A percentile compares a stretch with the other conserved stretches of the same genome.
phyloP scores from a whole-genome alignment of 2,113 vertebrate species.

The Pedionomus torquatus region DNA sequence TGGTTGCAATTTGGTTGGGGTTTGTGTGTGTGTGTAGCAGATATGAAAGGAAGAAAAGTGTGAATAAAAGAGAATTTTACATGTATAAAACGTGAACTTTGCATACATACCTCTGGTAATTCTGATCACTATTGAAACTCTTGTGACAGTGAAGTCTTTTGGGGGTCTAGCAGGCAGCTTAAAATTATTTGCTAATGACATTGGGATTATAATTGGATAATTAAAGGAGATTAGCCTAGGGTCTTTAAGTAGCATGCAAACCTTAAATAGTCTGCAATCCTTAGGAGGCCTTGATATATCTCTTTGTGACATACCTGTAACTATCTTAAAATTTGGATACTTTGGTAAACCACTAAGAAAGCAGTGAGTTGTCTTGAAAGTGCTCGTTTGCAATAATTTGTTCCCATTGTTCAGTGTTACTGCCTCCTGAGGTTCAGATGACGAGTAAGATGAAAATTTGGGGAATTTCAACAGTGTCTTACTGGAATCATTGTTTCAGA shows the following conservation, averaged over 20 bases:
- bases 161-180: neutral
- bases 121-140: neutral
- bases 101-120: neutral
- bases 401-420: neutral
- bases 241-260: neutral
- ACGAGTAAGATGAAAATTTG: neutral
- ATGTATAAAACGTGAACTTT: neutral
- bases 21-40: neutral
- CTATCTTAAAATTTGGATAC: neutral
- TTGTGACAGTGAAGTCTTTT: neutral
- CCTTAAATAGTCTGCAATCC: neutral
- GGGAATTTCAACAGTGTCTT: neutral
- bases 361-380: neutral
- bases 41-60: neutral
- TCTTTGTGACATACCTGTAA: neutral
- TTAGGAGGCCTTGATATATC: neutral
- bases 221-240: neutral
- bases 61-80: neutral
- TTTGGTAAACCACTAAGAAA: neutral
- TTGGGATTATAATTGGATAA: neutral
- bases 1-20: neutral
- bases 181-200: neutral
- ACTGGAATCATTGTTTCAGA: neutral
- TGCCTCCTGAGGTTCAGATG: neutral
- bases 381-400: neutral